These are phyloP conservation scores for Euzophera pinguis DNA, from an alignment of 2,888 invertebrate species.

Conservation along the genomic window DNA sequence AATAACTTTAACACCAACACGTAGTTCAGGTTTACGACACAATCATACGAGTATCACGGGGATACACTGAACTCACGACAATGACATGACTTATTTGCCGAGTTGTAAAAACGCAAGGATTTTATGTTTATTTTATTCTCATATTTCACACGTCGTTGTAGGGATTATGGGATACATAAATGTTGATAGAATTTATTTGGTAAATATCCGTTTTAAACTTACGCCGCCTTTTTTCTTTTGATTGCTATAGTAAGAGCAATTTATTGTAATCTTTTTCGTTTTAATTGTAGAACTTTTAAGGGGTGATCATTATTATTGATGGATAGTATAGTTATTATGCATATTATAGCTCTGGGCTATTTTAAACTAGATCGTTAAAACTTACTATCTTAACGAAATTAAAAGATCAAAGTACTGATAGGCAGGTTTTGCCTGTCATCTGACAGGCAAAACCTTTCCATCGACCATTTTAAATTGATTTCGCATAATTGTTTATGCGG, in stretches of 20 bases:
- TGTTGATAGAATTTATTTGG: slow-evolving; percentile 26
- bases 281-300: too few species aligned
- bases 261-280: too few species aligned
- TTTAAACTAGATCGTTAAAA: slow-evolving; percentile 55
- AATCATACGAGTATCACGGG: slow-evolving; percentile 54
- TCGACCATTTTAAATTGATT: slow-evolving; percentile 60
- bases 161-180: slow-evolving; percentile 58
- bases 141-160: slow-evolving; percentile 60
- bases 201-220: not conserved
- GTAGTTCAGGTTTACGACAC: slow-evolving; percentile 46
- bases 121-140: slow-evolving; percentile 58
- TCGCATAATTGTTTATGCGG: slow-evolving; percentile 62
- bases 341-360: slow-evolving; percentile 28
- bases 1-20: slow-evolving; percentile 42
- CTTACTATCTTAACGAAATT: slow-evolving; percentile 23
- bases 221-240: too few species aligned
- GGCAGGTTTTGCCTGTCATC: too few species aligned
- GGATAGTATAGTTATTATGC: too few species aligned
- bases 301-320: too few species aligned
- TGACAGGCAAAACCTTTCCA: slow-evolving; percentile 30
- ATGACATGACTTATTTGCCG: slow-evolving; percentile 62
- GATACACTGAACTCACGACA: slow-evolving; percentile 49
- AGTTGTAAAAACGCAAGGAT: slow-evolving; percentile 56
- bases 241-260: too few species aligned
- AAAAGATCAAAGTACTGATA: slow-evolving; percentile 42